Evolutionary conservation across 2,888 invertebrate species (phyloP).

Genomic region (Archips crataeganus): DNA sequence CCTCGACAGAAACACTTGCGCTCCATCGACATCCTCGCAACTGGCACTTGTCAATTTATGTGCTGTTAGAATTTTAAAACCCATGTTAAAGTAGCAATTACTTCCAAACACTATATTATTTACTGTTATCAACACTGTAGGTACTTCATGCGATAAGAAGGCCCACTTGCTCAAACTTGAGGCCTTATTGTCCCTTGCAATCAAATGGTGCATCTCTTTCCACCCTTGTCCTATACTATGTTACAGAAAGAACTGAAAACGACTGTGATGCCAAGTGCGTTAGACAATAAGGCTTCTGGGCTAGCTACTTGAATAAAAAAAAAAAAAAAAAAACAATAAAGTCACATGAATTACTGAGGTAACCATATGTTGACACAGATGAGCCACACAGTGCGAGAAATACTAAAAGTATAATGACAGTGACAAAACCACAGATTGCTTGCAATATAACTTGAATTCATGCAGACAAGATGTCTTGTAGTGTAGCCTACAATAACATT

Average conservation of each 20-base stretch:
- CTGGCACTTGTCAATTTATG: conserved; percentile 62
- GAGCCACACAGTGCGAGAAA: neutral
- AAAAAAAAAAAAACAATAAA: neutral
- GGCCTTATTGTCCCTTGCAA: too few species aligned
- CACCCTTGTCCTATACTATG: too few species aligned
- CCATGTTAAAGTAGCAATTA: neutral
- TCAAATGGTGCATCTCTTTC: too few species aligned
- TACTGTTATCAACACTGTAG: neutral
- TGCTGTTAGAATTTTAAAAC: conserved; percentile 43
- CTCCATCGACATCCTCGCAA: conserved; percentile 70
- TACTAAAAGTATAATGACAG: neutral
- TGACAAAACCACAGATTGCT: neutral
- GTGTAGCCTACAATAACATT: too few species aligned
- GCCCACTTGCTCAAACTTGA: neutral
- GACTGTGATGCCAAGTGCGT: too few species aligned
- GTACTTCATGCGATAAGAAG: neutral
- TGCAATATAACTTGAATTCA: too few species aligned
- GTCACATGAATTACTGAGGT: neutral
- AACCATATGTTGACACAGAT: neutral
- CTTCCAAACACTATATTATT: neutral
- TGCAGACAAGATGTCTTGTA: too few species aligned
- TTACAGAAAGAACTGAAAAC: too few species aligned
- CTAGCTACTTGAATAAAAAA: neutral
- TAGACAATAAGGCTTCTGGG: too few species aligned
- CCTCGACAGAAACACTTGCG: conserved; percentile 77